Percentiles rank a stretch among this genome's conserved stretches.
Conservation (phyloP, 2,113 vertebrate species). For the Archocentrus centrarchus region DNA sequence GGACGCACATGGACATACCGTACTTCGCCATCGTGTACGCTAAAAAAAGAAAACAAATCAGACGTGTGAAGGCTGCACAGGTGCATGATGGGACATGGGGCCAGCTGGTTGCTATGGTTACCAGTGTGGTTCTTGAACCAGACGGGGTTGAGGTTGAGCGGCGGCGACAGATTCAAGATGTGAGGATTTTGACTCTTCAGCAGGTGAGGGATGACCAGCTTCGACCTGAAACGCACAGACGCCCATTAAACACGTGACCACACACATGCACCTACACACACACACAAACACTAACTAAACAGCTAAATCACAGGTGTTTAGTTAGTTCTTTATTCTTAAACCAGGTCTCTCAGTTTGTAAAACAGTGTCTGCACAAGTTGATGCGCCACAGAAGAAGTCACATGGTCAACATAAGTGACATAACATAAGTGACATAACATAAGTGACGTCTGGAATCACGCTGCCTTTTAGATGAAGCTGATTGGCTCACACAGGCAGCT, state of each 20-base stretch:
- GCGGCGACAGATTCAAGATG: constrained; percentile 96
- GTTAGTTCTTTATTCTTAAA: too few relatives aligned
- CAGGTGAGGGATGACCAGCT: constrained; percentile 92
- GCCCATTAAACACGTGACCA: neutral
- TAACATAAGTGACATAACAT: too few relatives aligned
- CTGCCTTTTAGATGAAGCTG: too few relatives aligned
- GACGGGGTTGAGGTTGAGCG: constrained; percentile 92
- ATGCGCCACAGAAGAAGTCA: too few relatives aligned
- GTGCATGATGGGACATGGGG: neutral
- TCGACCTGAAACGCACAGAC: constrained; percentile 83
- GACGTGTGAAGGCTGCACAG: neutral
- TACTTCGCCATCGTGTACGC: constrained; percentile 99
- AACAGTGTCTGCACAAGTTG: too few relatives aligned
- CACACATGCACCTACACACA: too few relatives aligned
- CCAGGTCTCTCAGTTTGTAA: too few relatives aligned
- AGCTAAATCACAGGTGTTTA: too few relatives aligned
- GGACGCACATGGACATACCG: constrained; percentile 98
- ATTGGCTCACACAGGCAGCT: too few relatives aligned
- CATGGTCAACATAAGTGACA: too few relatives aligned
- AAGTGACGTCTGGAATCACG: too few relatives aligned
- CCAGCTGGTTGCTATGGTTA: constrained; percentile 47
- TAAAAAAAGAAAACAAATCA: constrained; percentile 48
- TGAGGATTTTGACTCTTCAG: constrained; percentile 90
- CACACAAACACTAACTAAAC: too few relatives aligned
- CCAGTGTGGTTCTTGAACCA: constrained; percentile 98